Evolutionary conservation across 2,113 vertebrate genomes (phyloP).

Genomic region (Dicrurus megarhynchus): DNA sequence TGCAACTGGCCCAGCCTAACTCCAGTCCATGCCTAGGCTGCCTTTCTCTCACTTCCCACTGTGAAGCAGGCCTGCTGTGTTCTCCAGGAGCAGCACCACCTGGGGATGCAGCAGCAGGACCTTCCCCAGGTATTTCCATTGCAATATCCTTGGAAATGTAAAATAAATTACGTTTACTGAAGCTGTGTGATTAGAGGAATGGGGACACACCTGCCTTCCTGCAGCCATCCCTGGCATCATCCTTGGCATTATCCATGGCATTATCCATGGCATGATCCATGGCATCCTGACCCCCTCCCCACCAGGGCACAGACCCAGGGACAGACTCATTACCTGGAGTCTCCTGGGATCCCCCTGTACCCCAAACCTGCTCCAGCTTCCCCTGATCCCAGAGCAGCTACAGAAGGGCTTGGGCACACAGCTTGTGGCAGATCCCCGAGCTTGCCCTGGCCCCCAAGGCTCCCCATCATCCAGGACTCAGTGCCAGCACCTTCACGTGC

Average conservation of each 20-base stretch:
- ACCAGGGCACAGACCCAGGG: neutral
- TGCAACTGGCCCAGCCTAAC: neutral
- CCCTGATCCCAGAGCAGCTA: neutral
- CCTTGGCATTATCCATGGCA: neutral
- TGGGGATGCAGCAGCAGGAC: neutral
- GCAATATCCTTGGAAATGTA: neutral
- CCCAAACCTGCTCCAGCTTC: neutral
- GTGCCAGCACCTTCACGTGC: neutral
- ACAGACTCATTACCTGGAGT: too few species aligned
- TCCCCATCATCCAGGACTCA: neutral
- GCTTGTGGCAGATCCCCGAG: neutral
- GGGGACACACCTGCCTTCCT: neutral
- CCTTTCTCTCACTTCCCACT: neutral
- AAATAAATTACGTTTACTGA: neutral
- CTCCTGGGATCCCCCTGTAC: neutral
- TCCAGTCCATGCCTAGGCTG: neutral
- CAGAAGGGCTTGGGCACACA: accelerated
- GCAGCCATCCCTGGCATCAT: neutral
- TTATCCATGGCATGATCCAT: neutral
- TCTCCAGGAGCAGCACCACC: neutral
- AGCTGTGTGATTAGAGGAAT: neutral
- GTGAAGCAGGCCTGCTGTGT: neutral
- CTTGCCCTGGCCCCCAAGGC: too few species aligned
- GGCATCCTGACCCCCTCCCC: neutral
- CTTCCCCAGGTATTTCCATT: neutral